Percentiles rank a stretch among this genome's conserved stretches.
phyloP scores from a whole-genome alignment of 2,797 vertebrate species.

The Diceros bicornis region DNA sequence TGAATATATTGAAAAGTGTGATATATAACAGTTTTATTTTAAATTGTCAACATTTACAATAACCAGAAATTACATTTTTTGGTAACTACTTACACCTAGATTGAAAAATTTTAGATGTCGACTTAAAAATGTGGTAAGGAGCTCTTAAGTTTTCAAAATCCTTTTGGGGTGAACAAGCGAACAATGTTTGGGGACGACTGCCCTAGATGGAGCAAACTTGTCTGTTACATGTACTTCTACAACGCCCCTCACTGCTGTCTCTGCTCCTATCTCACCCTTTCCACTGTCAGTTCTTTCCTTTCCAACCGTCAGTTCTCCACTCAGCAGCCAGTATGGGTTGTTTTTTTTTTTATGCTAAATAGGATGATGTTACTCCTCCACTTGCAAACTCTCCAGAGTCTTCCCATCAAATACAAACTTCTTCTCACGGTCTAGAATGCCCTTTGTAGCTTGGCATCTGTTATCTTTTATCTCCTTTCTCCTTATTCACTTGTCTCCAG shows the following conservation, averaged over 20 bases:
- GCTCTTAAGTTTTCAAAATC: background rate
- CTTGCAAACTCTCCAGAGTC: background rate
- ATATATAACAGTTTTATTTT: slow-evolving; percentile 25
- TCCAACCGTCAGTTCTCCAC: background rate
- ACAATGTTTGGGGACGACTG: background rate
- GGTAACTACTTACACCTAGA: background rate
- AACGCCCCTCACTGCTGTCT: fast-evolving
- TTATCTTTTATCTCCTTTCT: background rate
- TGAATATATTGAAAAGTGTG: slow-evolving; percentile 41
- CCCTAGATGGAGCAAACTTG: fast-evolving
- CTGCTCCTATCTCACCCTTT: fast-evolving
- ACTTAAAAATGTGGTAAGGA: background rate
- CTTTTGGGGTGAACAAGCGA: background rate
- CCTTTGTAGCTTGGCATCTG: background rate
- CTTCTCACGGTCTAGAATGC: fast-evolving
- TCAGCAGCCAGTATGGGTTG: background rate
- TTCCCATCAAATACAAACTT: background rate
- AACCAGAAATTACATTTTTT: slow-evolving; percentile 60
- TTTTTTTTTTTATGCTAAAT: background rate
- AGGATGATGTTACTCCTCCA: background rate
- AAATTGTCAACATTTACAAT: slow-evolving; percentile 51
- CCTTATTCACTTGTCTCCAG: no score
- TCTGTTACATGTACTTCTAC: fast-evolving
- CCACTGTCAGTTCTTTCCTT: background rate
- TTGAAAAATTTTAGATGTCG: slow-evolving; percentile 13